Evolutionary conservation across 2,113 vertebrate species (phyloP), one percentile per base, ranked within the genome.

Genomic region (Lasiurus borealis): DNA sequence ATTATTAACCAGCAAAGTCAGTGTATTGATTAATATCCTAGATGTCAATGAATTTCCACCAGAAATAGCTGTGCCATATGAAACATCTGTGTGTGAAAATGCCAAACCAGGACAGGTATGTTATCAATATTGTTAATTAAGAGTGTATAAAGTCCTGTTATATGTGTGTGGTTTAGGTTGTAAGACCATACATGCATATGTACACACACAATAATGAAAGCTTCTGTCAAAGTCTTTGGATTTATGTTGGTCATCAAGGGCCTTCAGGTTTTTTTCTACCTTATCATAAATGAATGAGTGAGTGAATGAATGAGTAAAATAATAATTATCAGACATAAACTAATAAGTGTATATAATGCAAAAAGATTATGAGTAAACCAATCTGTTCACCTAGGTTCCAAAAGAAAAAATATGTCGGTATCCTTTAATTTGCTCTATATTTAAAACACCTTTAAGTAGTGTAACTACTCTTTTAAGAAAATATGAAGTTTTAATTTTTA

Each of bases 31-130:
- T 97, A 99, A 99, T 88, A 98, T 99, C 59, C 68, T 99, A 97
- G 99, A 99, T 98, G 99, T 99, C 97, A 99, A 99, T 76, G 99
- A 99, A 98, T 99, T 99, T 98, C 99, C 99, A 50, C 99, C 99
- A 80, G 99, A 99, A 97, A 98, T 99, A 66, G 98, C 99, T 93
- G 98, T 99, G 69, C 99, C 99, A 1, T 99, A 99, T 91, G 99
- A 99, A 97, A 99, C 99, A 94, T 98, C 99, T 86, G 99, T 99
- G 54, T 99, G 99, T 98, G 99, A 99, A 97, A 99, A 99, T 88
- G 98, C 99, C 96, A 99, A 99, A 98, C 91, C 97, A 78, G 99
- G 99, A 98, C 99, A 99, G 99, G 99, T 99, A 99, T 59, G 96
- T 95, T 23, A 76, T 40, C 52, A 75, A 82, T 81, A 88, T 3